Conservation (phyloP, 1,140 invertebrate genomes). For the Aphidius ervi region DNA sequence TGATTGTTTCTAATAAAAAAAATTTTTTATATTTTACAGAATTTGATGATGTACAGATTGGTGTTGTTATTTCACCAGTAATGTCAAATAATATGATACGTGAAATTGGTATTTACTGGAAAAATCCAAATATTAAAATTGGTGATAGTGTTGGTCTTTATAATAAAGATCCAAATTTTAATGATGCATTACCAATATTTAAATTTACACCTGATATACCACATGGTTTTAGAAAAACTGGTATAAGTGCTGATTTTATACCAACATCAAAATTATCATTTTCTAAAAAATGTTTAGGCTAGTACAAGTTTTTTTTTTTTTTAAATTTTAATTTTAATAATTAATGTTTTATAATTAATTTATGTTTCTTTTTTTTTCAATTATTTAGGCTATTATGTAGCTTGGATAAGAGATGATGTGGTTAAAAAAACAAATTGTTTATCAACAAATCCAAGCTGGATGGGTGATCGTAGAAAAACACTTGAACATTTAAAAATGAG, state of each 20-base stretch:
- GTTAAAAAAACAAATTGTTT: constrained; percentile 49
- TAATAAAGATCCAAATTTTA: constrained; percentile 20
- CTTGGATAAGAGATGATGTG: constrained; percentile 27
- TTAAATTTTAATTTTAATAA: neutral
- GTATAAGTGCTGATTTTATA: constrained; percentile 29
- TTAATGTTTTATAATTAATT: constrained; percentile 7
- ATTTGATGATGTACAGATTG: constrained; percentile 27
- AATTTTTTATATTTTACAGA: constrained; percentile 21
- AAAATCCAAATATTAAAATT: constrained; percentile 26
- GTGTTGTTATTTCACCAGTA: constrained; percentile 35
- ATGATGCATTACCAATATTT: constrained; percentile 25
- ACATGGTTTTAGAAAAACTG: constrained; percentile 32
- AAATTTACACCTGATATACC: constrained; percentile 21
- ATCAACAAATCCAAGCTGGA: constrained; percentile 58
- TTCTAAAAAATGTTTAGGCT: constrained; percentile 31
- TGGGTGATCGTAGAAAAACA: constrained; percentile 49
- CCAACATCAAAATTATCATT: constrained; percentile 32
- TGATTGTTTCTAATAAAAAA: neutral
- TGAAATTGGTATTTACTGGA: constrained; percentile 41
- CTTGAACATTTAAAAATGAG: constrained; percentile 48
- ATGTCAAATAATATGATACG: constrained; percentile 27
- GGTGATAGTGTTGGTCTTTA: constrained; percentile 33
- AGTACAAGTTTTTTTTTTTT: constrained; percentile 15
- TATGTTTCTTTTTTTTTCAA: constrained; percentile 13
- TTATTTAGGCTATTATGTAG: constrained; percentile 32